Evolutionary conservation across 2,113 vertebrate genomes (phyloP), one percentile per base, ranked within the genome.

Genomic region (Myrmophylax atrothorax): DNA sequence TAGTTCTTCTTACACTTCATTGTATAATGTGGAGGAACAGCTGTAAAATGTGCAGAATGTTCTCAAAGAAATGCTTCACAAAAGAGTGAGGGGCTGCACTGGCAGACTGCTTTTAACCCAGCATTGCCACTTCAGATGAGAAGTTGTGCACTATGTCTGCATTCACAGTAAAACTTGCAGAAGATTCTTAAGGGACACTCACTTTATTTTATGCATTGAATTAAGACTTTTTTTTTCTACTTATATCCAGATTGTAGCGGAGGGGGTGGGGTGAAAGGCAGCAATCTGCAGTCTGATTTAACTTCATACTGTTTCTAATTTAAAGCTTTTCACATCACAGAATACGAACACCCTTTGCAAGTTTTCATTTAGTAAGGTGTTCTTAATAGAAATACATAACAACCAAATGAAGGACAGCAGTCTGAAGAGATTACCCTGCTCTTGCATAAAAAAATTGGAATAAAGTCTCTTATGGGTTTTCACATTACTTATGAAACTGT

Each of bases 31-130:
- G 84, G 92, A 92, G 95, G 95, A 97, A 97, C 96, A 96, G 94
- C 96, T 97, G 97, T 96, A 97, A 96, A 96, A 95, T 93, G 92
- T 96, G 94, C 96, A 96, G 93, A 96, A 95, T 96, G 92, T 96
- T 97, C 95, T 96, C 94, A 96, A 96, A 97, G 93, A 95, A 93
- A 87, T 0, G 4, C 78, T 94, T 92, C 29, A 96, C 95, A 96
- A 96, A 96, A 73, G 97, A 94, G 74, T 38, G 80, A 94, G 94
- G 91, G 88, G 77, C 93, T 96, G 90, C 8, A 2, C 92, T 92
- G 93, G 80, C 95, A 96, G 90, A 83, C 93, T 79, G 93, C 89
- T 94, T 96, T 94, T 96, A 94, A 96, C 79, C 92, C 95, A 93
- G 92, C 77, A 0, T 55, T 85, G 74, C 94, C 95, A 89, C 96